These are phyloP conservation scores for Cataglyphis albicans DNA, from an alignment of 2,888 invertebrate species.

Conservation along the genomic window DNA sequence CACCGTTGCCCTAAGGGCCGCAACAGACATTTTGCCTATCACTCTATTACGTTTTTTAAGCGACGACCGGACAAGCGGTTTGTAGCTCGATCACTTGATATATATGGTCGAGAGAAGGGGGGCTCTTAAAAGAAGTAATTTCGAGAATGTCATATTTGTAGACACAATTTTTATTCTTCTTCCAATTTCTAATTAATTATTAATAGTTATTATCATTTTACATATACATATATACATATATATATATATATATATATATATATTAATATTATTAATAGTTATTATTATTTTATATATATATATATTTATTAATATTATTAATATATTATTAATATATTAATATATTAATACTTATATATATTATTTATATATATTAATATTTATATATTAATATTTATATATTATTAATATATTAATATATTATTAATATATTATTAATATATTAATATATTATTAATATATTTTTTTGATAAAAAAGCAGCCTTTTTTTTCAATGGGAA, in stretches of 20 bases:
- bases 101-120: not conserved
- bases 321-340: no score
- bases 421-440: no score
- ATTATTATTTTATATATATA: no score
- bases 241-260: not conserved
- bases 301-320: no score
- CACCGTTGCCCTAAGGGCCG: constrained; percentile 64
- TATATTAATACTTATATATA: no score
- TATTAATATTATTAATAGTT: not conserved
- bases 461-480: not conserved
- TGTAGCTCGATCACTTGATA: constrained; percentile 20
- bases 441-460: not conserved
- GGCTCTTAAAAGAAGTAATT: not conserved
- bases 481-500: not conserved
- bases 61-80: not conserved
- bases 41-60: not conserved
- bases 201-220: not conserved
- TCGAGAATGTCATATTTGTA: not conserved
- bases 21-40: not conserved
- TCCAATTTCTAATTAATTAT: not conserved
- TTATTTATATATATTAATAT: no score
- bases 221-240: not conserved
- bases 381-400: not conserved
- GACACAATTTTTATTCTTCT: not conserved
- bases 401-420: not conserved